phyloP scores from a whole-genome alignment of 2,797 vertebrate genomes.

The Hoplostethus atlanticus region DNA sequence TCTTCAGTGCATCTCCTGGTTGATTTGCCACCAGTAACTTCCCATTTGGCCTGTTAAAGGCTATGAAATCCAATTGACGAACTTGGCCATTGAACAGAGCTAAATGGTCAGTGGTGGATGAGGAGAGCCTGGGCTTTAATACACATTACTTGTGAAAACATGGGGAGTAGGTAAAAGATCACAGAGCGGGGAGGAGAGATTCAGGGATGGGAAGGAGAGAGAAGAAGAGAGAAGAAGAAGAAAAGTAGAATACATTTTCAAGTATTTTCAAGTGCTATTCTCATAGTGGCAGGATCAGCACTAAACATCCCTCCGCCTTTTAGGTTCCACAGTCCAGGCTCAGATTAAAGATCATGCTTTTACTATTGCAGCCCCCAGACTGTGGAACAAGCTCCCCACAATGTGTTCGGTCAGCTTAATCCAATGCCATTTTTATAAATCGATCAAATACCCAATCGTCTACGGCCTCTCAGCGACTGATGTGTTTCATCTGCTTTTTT shows the following conservation, averaged over 20 bases:
- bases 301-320: constrained; percentile 13
- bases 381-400: neutral
- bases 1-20: constrained; percentile 39
- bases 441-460: too few relatives aligned
- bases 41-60: constrained; percentile 21
- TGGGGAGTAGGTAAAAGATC: constrained; percentile 2
- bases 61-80: constrained; percentile 31
- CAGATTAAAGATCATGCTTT: constrained; percentile 1
- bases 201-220: constrained; percentile 6
- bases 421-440: too few relatives aligned
- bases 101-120: constrained; percentile 22
- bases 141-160: neutral
- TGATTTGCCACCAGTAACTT: constrained; percentile 51
- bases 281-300: constrained; percentile 10
- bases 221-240: constrained; percentile 8
- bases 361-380: too few relatives aligned
- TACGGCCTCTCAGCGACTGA: too few relatives aligned
- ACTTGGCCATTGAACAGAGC: constrained; percentile 17
- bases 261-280: too few relatives aligned
- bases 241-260: neutral
- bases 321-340: constrained; percentile 6
- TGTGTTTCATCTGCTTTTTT: too few relatives aligned
- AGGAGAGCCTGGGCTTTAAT: neutral
- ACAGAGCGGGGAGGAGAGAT: neutral
- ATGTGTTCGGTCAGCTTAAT: too few relatives aligned